Percentiles rank a stretch among this genome's conserved stretches.
Evolutionary conservation across 1,140 invertebrate genomes (phyloP).

Genomic region (Papilio polyxenes): DNA sequence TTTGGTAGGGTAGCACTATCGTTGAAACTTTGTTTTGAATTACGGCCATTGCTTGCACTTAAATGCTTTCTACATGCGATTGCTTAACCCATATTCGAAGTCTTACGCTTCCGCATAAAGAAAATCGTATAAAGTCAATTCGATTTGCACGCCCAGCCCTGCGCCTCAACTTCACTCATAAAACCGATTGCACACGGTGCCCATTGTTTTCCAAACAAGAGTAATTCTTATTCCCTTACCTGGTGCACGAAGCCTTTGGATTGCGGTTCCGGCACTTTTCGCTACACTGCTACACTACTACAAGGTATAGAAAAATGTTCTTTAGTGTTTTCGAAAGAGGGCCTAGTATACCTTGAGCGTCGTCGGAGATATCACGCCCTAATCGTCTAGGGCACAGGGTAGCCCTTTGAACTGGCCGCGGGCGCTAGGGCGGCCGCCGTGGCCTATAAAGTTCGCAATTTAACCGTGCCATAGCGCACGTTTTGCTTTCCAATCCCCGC

Average conservation of each 20-base stretch:
- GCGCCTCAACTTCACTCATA: conserved; percentile 60
- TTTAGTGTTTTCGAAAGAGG: background rate
- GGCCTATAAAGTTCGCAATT: conserved; percentile 58
- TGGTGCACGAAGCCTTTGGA: conserved; percentile 63
- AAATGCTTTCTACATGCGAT: conserved; percentile 32
- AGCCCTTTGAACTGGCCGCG: conserved; percentile 61
- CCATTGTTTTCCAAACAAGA: conserved; percentile 66
- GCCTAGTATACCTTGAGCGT: background rate
- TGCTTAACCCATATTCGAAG: conserved; percentile 51
- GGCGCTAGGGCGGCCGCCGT: conserved; percentile 48
- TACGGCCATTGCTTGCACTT: background rate
- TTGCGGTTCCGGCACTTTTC: conserved; percentile 48
- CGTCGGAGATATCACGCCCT: conserved; percentile 40
- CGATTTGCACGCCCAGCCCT: conserved; percentile 58
- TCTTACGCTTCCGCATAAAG: conserved; percentile 62
- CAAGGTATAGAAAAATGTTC: background rate
- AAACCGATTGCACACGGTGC: conserved; percentile 54
- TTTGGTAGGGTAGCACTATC: background rate
- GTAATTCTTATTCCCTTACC: conserved; percentile 68
- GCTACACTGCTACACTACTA: background rate
- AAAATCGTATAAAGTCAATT: conserved; percentile 65
- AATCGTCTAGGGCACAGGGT: conserved; percentile 46
- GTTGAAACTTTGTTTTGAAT: background rate
- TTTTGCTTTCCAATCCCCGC: conserved; percentile 49
- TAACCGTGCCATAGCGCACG: conserved; percentile 49